Base-by-base conservation (phyloP, 2,888 invertebrate species). In the Cheilosia scutellata region DNA sequence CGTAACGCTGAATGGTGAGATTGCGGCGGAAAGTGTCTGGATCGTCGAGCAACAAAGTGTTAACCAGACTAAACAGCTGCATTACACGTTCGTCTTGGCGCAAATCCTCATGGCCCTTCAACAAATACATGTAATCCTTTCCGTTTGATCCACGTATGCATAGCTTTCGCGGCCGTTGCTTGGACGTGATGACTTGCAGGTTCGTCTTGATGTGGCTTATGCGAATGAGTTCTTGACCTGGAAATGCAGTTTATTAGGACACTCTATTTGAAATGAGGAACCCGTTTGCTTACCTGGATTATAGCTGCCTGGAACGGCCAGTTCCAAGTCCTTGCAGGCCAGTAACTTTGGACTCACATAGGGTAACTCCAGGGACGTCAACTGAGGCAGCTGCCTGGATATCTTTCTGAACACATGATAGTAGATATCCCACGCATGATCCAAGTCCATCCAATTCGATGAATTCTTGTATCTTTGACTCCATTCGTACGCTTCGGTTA, bases 391-490 rank as follows among this genome's bases (percentile, higher is more conserved):
- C 92, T 99, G 99, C 25, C 98, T 95, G 25, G 98, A 97, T 91
- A 99, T 99, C 89, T 98, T 95, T 33, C 99, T 95, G 93, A 99
- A 99, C 68, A 99, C 99, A 91, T 98, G 98, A 93, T 99, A 99
- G 93, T 99, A 99, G 44, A 99, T 94, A 91, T 99, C 99, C 99
- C 99, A 99, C 3, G 99, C 99, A 91, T 98, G 98, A 91, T 98
- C 98, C 88, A 99, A 93, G 90, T 99, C 99, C 88, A 98, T 95
- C 5, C 96, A 95, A 88, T 96, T 96, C 0, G 96, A 95, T 0
- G 98, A 96, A 29, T 95, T 94, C 93, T 95, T 96, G 91, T 96
- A 99, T 89, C 97, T 95, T 90, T 96, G 95, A 91, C 99, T 99
- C 97, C 98, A 99, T 89, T 98, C 98, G 89, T 96, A 96, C 0